Base-by-base conservation (phyloP, 53 echinoderm and acorn worm species). In the Mesocentrotus franciscanus region DNA sequence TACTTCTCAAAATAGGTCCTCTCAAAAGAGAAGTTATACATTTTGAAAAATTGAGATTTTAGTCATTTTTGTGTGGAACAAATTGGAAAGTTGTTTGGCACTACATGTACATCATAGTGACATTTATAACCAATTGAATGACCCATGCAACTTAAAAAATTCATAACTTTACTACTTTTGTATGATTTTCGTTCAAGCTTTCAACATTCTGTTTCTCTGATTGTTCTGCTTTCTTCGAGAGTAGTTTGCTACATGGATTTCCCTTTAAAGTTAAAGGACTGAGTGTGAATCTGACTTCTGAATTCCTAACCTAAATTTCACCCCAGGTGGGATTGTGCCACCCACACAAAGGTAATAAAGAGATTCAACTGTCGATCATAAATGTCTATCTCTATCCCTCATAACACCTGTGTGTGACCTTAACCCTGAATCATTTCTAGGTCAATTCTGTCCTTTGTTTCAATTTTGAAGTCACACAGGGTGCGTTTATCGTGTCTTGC, bases 331-430 rank as follows among this genome's bases (percentile, higher is more conserved):
- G 22, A 9, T 33, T 76, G 76, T 33, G 76, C 76, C 76, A 33
- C 76, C 76, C 76, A 76, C 76, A 76, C 15, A 4, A 83, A 20
- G 42, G 55, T 39, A 22, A 84, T 49, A 42, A 58, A 87, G 29
- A n/a, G 27, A 58, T 20, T 11, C 15, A 27, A 57, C 58, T 56
- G 87, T 58, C 87, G 59, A 58, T 58, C n/a, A 57, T 87, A 58
- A 87, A 87, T 57, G 13, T 87, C n/a, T 87, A 0, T 85, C 30
- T 27, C 58, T 87, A 87, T 87, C 87, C 27, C 10, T 87, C 87
- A 58, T 12, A 56, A 87, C 87, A 87, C 87, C 87, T 87, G 87
- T 87, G 85, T 56, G 10, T 58, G 87, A 87, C 87, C 87, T 87
- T 87, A 57, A 56, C 59, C 87, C 87, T 87, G 87, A 87, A 58